Evolutionary conservation across 2,113 vertebrate species (phyloP).

Genomic region (Etheostoma spectabile): DNA sequence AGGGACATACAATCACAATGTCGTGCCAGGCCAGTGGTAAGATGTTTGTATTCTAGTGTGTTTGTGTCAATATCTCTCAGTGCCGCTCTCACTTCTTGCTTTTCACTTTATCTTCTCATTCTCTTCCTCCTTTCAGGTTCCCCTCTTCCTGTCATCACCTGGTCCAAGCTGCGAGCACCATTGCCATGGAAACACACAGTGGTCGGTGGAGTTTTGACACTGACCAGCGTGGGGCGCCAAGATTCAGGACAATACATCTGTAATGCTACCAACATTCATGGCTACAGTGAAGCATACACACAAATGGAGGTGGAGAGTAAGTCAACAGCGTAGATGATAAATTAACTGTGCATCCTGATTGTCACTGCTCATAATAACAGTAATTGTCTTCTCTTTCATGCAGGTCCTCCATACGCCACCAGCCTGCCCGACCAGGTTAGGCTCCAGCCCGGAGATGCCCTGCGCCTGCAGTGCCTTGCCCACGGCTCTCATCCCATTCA

Average conservation of each 20-base stretch:
- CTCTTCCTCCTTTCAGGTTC: slow-evolving; percentile 80
- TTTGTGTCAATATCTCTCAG: background rate
- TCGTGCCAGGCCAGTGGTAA: slow-evolving; percentile 89
- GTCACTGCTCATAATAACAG: background rate
- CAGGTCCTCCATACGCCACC: slow-evolving; percentile 93
- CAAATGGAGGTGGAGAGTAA: slow-evolving; percentile 94
- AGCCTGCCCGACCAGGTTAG: slow-evolving; percentile 83
- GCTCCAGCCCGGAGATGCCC: slow-evolving; percentile 77
- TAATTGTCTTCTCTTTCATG: background rate
- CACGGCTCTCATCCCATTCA: slow-evolving; percentile 91
- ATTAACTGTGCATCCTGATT: background rate
- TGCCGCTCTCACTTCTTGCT: background rate
- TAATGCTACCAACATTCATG: slow-evolving; percentile 88
- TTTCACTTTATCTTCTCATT: background rate
- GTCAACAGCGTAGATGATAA: slow-evolving; percentile 49
- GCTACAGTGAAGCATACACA: slow-evolving; percentile 88
- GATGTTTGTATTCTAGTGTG: background rate
- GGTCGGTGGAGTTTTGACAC: slow-evolving; percentile 85
- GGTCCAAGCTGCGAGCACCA: slow-evolving; percentile 95
- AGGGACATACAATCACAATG: slow-evolving; percentile 87
- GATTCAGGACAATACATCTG: slow-evolving; percentile 99
- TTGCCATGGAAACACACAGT: slow-evolving; percentile 94
- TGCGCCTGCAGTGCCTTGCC: slow-evolving; percentile 92
- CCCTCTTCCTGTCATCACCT: slow-evolving; percentile 88
- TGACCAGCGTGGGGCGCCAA: slow-evolving; percentile 91